A percentile compares a stretch with the other conserved stretches of the same genome.
Evolutionary conservation across 2,113 vertebrate genomes (phyloP).

Genomic region (Mesoclemmys tuberculata): DNA sequence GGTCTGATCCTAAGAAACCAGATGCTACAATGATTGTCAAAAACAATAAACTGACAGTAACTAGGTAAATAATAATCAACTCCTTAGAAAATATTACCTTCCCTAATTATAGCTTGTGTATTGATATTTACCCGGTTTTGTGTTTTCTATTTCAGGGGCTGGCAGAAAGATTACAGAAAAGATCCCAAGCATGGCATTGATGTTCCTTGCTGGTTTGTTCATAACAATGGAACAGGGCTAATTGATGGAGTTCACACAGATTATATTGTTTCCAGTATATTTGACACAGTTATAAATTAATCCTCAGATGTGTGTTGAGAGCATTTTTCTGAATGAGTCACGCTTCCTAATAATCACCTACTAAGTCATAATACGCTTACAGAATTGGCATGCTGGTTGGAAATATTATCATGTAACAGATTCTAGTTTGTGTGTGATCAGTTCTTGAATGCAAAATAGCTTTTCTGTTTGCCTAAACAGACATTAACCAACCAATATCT

Average conservation of each 20-base stretch:
- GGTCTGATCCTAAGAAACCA: slow-evolving; percentile 87
- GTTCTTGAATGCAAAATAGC: not conserved
- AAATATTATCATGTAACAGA: not conserved
- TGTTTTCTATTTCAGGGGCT: slow-evolving; percentile 83
- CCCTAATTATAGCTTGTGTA: not conserved
- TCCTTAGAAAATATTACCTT: not conserved
- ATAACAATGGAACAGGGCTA: slow-evolving; percentile 89
- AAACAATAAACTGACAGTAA: slow-evolving; percentile 87
- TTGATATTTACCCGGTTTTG: not conserved
- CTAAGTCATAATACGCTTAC: not conserved
- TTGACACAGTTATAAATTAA: slow-evolving; percentile 40
- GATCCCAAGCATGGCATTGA: slow-evolving; percentile 76
- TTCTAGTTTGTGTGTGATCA: not conserved
- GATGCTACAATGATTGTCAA: slow-evolving; percentile 94
- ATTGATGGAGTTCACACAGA: slow-evolving; percentile 86
- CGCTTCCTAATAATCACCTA: not conserved
- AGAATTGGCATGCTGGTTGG: not conserved
- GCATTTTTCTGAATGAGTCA: not conserved
- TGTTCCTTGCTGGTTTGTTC: slow-evolving; percentile 93
- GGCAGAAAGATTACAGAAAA: slow-evolving; percentile 90
- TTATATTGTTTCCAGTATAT: slow-evolving; percentile 84
- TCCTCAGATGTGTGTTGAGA: not conserved
- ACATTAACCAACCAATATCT: not conserved
- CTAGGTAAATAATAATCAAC: slow-evolving; percentile 82
- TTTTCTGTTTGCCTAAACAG: not conserved